phyloP scores from a whole-genome alignment of 1,140 invertebrate species.

The Drosophila watanabei region DNA sequence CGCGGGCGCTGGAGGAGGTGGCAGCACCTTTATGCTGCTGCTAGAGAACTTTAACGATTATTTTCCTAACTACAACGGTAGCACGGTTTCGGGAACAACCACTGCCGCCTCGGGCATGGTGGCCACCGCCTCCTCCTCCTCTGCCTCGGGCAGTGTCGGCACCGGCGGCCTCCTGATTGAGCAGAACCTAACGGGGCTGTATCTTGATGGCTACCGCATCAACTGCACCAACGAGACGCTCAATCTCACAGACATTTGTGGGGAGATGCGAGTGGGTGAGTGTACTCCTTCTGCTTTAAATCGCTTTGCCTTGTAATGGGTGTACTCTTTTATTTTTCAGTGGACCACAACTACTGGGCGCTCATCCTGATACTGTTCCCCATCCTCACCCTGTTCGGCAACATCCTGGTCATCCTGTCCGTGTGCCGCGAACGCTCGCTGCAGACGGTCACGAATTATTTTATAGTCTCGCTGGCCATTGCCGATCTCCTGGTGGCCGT shows the following conservation, averaged over 20 bases:
- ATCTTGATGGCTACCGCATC: conserved; percentile 62
- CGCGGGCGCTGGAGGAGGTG: background rate
- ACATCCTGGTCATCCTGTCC: conserved; percentile 97
- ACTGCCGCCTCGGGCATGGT: conserved; percentile 31
- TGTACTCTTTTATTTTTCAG: conserved; percentile 44
- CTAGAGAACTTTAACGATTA: conserved; percentile 88
- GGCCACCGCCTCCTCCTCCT: conserved; percentile 23
- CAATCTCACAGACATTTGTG: conserved; percentile 65
- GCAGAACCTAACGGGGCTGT: conserved; percentile 71
- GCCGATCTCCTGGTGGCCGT: conserved; percentile 98
- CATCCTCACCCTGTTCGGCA: conserved; percentile 97
- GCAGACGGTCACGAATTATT: conserved; percentile 99
- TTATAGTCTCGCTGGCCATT: conserved; percentile 98
- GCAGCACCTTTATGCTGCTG: conserved; percentile 87
- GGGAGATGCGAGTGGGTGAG: conserved; percentile 70
- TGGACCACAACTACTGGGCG: conserved; percentile 92
- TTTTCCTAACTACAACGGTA: conserved; percentile 86
- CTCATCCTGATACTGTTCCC: conserved; percentile 95
- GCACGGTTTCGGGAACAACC: conserved; percentile 69
- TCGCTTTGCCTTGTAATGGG: no score
- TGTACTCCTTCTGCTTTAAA: conserved; percentile 6
- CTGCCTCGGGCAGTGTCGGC: conserved; percentile 1
- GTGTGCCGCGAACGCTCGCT: conserved; percentile 95
- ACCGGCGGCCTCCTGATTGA: conserved; percentile 45
- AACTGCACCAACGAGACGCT: conserved; percentile 72